These are phyloP conservation scores for Clamator glandarius DNA, from an alignment of 2,797 vertebrate genomes.

Conservation along the genomic window DNA sequence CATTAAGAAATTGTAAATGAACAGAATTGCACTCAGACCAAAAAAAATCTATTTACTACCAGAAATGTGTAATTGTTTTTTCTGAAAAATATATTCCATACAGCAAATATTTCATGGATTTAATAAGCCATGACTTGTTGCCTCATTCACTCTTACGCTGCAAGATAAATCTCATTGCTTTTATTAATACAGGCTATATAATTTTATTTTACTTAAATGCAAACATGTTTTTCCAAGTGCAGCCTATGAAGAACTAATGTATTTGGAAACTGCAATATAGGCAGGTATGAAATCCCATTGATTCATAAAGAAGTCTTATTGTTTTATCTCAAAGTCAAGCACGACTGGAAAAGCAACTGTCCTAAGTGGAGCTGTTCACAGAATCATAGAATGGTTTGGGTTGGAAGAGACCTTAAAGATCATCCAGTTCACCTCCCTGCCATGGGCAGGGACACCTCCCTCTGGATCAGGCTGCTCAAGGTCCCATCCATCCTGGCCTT, in stretches of 20 bases:
- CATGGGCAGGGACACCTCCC: no score
- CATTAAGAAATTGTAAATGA: not conserved
- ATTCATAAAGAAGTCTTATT: not conserved
- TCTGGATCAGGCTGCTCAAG: no score
- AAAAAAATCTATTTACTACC: not conserved
- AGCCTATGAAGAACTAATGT: not conserved
- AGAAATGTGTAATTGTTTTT: not conserved
- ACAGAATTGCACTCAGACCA: not conserved
- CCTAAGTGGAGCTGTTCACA: not conserved
- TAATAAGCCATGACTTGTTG: not conserved
- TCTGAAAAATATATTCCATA: not conserved
- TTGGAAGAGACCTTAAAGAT: no score
- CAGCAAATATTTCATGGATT: not conserved
- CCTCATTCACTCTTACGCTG: fast-evolving
- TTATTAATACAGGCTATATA: not conserved
- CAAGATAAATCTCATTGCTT: not conserved
- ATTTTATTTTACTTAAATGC: not conserved
- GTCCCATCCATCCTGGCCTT: no score
- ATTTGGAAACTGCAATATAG: not conserved
- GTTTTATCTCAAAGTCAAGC: not conserved
- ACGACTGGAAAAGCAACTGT: not conserved
- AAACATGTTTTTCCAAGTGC: not conserved
- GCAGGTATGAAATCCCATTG: not conserved
- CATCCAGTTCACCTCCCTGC: no score
- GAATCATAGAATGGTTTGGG: no score